Evolutionary conservation across 2,888 invertebrate genomes (phyloP).

Genomic region (Melieria picta): DNA sequence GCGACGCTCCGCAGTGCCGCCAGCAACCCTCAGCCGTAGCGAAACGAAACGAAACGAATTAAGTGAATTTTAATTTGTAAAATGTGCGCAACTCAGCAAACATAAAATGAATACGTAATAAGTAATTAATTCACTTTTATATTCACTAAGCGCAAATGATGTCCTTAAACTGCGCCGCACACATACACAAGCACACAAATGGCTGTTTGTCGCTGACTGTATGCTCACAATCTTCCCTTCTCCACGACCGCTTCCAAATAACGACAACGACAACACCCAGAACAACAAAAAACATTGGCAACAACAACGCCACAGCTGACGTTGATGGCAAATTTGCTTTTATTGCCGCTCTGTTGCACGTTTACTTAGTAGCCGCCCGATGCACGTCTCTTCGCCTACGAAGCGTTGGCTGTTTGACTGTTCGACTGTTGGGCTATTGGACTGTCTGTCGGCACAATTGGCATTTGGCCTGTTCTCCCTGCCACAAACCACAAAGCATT

Average conservation of each 20-base stretch:
- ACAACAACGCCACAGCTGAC: neutral
- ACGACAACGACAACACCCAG: no score
- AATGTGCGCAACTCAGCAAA: conserved; percentile 25
- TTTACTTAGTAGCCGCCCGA: no score
- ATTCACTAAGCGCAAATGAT: conserved; percentile 29
- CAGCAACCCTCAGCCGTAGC: neutral
- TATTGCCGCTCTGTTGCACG: conserved; percentile 7
- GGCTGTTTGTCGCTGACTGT: neutral
- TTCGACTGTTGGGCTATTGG: neutral
- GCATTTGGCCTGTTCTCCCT: no score
- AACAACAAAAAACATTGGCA: no score
- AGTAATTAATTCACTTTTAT: conserved; percentile 33
- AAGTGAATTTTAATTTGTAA: conserved; percentile 35
- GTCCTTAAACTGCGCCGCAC: conserved; percentile 3
- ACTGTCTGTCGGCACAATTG: neutral
- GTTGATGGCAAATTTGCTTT: conserved; percentile 10
- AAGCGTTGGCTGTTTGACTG: neutral
- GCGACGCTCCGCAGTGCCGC: no score
- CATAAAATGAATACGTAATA: conserved; percentile 31
- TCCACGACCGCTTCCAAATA: no score
- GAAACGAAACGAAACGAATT: conserved; percentile 12
- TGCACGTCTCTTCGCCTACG: no score
- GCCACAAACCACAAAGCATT: no score
- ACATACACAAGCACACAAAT: neutral
- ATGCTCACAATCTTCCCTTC: no score